Percentiles rank a stretch among this genome's conserved stretches.
Evolutionary conservation across 2,113 vertebrate species (phyloP).

Genomic region (Hiodon tergisus): DNA sequence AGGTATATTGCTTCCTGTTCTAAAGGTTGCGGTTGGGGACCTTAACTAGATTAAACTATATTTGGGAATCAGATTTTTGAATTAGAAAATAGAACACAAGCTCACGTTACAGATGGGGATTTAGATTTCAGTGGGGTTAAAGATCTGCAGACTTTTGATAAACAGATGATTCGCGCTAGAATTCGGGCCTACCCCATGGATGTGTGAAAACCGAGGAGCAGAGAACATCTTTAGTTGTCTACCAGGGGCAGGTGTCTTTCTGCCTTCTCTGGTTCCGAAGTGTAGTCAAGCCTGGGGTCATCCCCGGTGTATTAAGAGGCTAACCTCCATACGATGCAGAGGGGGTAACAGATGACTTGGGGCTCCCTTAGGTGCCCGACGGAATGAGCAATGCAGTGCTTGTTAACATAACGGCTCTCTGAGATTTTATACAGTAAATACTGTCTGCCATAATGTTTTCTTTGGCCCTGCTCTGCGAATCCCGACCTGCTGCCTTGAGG

Average conservation of each 20-base stretch:
- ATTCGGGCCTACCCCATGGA: too few relatives aligned
- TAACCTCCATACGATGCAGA: background rate
- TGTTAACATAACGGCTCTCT: background rate
- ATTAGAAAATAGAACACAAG: too few relatives aligned
- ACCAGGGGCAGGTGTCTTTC: background rate
- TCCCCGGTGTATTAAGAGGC: too few relatives aligned
- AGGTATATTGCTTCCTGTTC: background rate
- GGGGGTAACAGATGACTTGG: background rate
- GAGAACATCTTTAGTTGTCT: too few relatives aligned
- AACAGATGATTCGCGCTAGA: too few relatives aligned
- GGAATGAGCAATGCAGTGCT: background rate
- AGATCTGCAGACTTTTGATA: too few relatives aligned
- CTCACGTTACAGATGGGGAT: background rate
- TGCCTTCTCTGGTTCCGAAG: background rate
- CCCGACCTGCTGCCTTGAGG: constrained; percentile 7
- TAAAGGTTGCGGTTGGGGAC: constrained; percentile 5
- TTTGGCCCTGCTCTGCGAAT: background rate
- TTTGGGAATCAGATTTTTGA: too few relatives aligned
- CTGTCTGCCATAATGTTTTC: background rate
- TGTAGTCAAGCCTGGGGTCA: background rate
- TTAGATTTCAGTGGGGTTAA: too few relatives aligned
- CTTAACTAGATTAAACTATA: too few relatives aligned
- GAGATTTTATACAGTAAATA: constrained; percentile 13
- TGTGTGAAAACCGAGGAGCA: too few relatives aligned
- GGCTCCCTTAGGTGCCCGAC: too few relatives aligned